Percentiles rank a stretch among this genome's conserved stretches.
These are phyloP conservation scores for Herminia tarsipennalis DNA, from an alignment of 2,888 invertebrate genomes.

Conservation along the genomic window DNA sequence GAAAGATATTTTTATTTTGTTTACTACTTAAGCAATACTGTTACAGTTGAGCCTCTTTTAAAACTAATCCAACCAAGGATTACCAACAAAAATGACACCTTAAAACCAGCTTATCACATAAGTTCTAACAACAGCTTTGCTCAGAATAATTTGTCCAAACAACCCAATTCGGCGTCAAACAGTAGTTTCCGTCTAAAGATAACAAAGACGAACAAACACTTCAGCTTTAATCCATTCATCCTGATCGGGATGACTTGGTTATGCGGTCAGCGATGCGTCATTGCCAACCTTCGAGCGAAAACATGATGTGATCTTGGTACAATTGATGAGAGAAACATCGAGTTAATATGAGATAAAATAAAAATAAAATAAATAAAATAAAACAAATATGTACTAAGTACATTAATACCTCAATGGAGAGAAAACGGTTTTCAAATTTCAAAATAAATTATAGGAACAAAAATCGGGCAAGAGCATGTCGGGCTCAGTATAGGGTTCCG, in stretches of 20 bases:
- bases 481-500: no score
- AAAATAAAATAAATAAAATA: no score
- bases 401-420: no score
- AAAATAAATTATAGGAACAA: no score
- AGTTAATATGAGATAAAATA: no score
- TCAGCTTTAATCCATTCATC: constrained; percentile 66
- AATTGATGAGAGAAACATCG: constrained; percentile 22
- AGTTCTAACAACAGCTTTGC: constrained; percentile 19
- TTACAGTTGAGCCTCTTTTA: no score
- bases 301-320: constrained; percentile 31
- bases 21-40: no score
- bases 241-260: constrained; percentile 63
- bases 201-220: constrained; percentile 42
- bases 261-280: constrained; percentile 71
- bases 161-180: constrained; percentile 39
- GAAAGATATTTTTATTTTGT: no score
- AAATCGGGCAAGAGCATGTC: no score
- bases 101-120: constrained; percentile 12
- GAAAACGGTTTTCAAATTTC: no score
- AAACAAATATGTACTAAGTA: no score
- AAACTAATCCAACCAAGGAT: neutral
- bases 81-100: constrained; percentile 10
- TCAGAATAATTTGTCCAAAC: constrained; percentile 23
- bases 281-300: constrained; percentile 41
- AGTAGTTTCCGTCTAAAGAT: constrained; percentile 38